Percentiles rank a stretch among this genome's conserved stretches.
Evolutionary conservation across 2,797 vertebrate genomes (phyloP).

Genomic region (Ataeniobius toweri): DNA sequence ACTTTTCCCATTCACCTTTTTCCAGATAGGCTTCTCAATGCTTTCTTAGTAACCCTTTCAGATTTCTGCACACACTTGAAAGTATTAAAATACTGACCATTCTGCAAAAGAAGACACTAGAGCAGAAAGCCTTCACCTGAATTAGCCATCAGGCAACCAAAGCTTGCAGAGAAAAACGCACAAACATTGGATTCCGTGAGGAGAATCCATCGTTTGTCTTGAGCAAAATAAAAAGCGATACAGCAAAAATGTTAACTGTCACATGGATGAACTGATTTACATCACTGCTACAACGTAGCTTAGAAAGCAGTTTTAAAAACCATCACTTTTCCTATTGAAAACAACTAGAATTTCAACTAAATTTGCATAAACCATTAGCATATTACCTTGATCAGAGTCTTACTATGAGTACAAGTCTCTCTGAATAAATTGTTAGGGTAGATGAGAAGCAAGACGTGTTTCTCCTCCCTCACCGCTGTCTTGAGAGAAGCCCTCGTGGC

Average conservation of each 20-base stretch:
- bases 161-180: neutral
- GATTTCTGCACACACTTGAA: neutral
- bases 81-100: neutral
- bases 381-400: constrained; percentile 4
- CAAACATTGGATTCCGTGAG: neutral
- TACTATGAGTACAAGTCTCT: constrained; percentile 34
- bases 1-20: neutral
- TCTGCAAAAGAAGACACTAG: too few relatives aligned
- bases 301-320: constrained; percentile 8
- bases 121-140: neutral
- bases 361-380: neutral
- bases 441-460: constrained; percentile 9
- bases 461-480: constrained; percentile 81
- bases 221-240: neutral
- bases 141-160: neutral
- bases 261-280: constrained; percentile 16
- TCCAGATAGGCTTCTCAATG: neutral
- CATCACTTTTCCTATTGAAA: neutral
- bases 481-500: constrained; percentile 88
- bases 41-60: neutral
- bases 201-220: neutral
- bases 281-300: neutral
- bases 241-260: neutral
- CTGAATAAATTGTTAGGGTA: constrained; percentile 34
- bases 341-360: constrained; percentile 11